These are phyloP conservation scores for Nasua narica DNA, from an alignment of 2,797 vertebrate genomes.

Conservation along the genomic window DNA sequence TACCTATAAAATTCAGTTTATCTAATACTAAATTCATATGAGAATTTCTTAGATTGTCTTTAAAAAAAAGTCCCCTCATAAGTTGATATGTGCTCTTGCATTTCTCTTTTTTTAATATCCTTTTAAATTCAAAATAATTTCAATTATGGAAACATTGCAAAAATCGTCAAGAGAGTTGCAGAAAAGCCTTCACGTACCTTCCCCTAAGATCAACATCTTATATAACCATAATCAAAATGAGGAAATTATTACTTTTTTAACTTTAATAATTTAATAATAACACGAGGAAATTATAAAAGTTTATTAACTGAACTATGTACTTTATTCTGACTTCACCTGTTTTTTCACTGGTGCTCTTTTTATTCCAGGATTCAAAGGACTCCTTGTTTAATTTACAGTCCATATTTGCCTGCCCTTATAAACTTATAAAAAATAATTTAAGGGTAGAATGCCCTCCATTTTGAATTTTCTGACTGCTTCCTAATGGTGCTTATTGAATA, in stretches of 20 bases:
- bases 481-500: not conserved
- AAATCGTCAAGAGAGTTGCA: not conserved
- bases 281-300: no score
- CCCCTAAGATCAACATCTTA: not conserved
- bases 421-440: not conserved
- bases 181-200: not conserved
- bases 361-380: not conserved
- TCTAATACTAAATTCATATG: not conserved
- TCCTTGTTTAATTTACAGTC: not conserved
- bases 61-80: not conserved
- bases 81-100: not conserved
- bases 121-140: slow-evolving; percentile 12
- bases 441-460: not conserved
- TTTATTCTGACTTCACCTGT: not conserved
- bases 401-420: not conserved
- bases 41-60: not conserved
- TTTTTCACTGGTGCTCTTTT: not conserved
- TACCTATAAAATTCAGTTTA: not conserved
- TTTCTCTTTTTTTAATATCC: not conserved
- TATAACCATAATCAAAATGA: not conserved
- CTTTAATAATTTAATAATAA: no score
- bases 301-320: not conserved
- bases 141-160: not conserved
- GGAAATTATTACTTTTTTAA: no score
- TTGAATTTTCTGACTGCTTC: not conserved